Conservation (phyloP, 2,797 vertebrate genomes). For the Oreortyx pictus region DNA sequence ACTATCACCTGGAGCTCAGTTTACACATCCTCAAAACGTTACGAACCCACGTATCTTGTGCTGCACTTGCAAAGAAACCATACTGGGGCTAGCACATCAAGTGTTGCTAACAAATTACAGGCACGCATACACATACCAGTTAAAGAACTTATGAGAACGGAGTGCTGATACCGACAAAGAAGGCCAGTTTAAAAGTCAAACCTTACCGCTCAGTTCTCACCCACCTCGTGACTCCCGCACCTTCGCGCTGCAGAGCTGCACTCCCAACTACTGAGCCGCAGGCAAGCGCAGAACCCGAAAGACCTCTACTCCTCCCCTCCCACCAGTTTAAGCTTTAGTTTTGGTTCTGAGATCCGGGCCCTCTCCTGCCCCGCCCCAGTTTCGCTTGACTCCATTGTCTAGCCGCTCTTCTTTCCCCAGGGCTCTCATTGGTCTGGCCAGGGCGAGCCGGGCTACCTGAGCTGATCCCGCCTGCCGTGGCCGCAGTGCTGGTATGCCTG, state of each 20-base stretch:
- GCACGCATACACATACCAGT: background rate
- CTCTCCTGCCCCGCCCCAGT: background rate
- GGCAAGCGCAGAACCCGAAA: too few species aligned
- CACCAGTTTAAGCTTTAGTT: fast-evolving
- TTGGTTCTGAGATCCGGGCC: fast-evolving
- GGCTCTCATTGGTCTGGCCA: background rate
- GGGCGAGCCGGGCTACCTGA: background rate
- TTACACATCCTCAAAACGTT: background rate
- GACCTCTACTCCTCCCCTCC: fast-evolving
- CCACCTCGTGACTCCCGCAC: fast-evolving
- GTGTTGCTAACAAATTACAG: fast-evolving
- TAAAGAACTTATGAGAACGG: background rate
- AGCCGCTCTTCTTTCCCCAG: background rate
- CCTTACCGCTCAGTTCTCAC: background rate
- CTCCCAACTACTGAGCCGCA: fast-evolving
- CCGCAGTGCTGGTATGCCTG: too few species aligned
- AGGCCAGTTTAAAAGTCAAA: background rate
- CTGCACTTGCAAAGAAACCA: background rate
- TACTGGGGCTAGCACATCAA: fast-evolving
- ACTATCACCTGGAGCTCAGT: background rate
- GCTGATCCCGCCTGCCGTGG: background rate
- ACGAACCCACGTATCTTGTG: background rate
- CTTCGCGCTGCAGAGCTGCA: background rate
- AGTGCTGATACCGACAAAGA: background rate
- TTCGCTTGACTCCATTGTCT: background rate